phyloP scores from a whole-genome alignment of 2,113 vertebrate species.

The Gymnorhina tibicen region DNA sequence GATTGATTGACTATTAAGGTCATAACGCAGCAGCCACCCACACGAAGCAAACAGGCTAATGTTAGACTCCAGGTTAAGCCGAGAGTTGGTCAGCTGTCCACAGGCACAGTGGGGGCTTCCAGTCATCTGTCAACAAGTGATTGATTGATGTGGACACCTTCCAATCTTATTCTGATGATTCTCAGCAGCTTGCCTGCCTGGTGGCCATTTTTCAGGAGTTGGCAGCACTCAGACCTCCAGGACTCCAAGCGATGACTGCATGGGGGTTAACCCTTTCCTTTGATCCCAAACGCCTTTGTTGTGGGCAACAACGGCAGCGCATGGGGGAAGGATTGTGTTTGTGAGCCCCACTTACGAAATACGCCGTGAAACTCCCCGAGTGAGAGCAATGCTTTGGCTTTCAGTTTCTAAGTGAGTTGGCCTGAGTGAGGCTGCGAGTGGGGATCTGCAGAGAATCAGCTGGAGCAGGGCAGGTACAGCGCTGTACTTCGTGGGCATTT shows the following conservation, averaged over 20 bases:
- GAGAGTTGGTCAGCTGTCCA: slow-evolving; percentile 84
- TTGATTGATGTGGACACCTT: slow-evolving; percentile 91
- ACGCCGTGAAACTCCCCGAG: background rate
- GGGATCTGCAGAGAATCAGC: background rate
- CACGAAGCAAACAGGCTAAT: slow-evolving; percentile 60
- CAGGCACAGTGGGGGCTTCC: slow-evolving; percentile 77
- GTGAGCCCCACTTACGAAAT: background rate
- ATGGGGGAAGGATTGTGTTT: background rate
- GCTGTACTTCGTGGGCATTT: background rate
- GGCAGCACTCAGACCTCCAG: slow-evolving; percentile 71
- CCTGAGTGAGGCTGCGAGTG: background rate
- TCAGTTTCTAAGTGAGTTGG: slow-evolving; percentile 41
- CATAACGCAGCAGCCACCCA: slow-evolving; percentile 70
- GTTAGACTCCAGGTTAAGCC: slow-evolving; percentile 65
- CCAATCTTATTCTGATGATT: slow-evolving; percentile 73
- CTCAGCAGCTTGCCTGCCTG: slow-evolving; percentile 82
- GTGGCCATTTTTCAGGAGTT: slow-evolving; percentile 82
- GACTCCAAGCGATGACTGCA: slow-evolving; percentile 11
- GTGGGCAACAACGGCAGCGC: background rate
- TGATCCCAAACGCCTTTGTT: slow-evolving; percentile 28
- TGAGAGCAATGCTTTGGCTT: background rate
- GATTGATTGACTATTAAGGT: slow-evolving; percentile 86
- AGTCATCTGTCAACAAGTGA: slow-evolving; percentile 88
- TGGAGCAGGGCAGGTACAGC: background rate
- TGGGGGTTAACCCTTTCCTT: slow-evolving; percentile 65